phyloP scores from a whole-genome alignment of 2,113 vertebrate species.

The Cricetomys ansorgei region DNA sequence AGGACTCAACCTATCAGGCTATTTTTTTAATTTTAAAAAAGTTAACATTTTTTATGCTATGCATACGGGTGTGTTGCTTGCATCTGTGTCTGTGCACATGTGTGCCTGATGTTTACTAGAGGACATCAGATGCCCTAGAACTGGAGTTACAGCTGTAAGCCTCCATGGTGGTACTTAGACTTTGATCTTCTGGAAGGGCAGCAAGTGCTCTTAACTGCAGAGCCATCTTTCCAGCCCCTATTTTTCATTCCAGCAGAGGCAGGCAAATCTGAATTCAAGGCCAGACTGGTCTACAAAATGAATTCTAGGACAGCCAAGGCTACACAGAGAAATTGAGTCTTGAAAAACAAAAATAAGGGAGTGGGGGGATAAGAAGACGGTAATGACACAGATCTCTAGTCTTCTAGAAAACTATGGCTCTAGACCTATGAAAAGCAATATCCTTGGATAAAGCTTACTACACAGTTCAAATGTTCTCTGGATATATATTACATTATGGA shows the following conservation, averaged over 20 bases:
- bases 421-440: conserved; percentile 52
- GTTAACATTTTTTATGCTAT: neutral
- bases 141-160: neutral
- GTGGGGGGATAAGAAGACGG: neutral
- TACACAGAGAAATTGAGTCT: neutral
- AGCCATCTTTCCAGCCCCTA: neutral
- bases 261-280: neutral
- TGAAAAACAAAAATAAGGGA: neutral
- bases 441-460: conserved; percentile 24
- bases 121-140: neutral
- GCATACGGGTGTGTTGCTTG: neutral
- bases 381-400: conserved; percentile 47
- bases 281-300: neutral
- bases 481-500: conserved; percentile 45
- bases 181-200: neutral
- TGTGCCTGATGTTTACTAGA: neutral
- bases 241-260: neutral
- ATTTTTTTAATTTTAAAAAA: neutral
- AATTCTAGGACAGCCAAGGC: too few relatives aligned
- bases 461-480: conserved; percentile 47
- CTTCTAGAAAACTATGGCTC: conserved; percentile 45
- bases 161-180: neutral
- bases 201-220: neutral
- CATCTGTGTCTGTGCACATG: neutral
- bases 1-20: neutral